phyloP scores from a whole-genome alignment of 2,888 invertebrate species.

The Idaea biselata region DNA sequence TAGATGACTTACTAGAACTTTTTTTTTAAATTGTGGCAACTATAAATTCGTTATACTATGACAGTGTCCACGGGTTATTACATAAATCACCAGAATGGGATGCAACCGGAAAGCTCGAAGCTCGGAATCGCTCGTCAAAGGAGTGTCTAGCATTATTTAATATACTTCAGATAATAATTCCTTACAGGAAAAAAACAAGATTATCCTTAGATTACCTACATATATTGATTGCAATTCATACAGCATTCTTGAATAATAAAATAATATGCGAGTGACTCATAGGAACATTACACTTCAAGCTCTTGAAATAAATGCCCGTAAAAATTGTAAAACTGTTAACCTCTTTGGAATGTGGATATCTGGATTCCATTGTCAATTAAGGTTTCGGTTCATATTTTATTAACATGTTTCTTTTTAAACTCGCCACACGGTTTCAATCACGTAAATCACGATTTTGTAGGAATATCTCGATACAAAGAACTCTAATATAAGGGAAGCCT shows the following conservation, averaged over 20 bases:
- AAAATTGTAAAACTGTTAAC: not conserved
- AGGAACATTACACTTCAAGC: not conserved
- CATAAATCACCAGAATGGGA: too few species aligned
- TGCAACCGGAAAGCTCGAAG: too few species aligned
- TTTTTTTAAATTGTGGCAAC: too few species aligned
- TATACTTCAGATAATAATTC: not conserved
- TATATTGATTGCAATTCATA: not conserved
- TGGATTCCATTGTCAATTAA: not conserved
- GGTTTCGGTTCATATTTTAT: not conserved
- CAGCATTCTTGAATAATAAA: not conserved
- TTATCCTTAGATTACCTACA: not conserved
- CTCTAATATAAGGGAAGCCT: too few species aligned
- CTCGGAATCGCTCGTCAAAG: too few species aligned
- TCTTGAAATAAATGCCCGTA: not conserved
- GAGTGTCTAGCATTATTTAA: too few species aligned
- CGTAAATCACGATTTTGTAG: too few species aligned
- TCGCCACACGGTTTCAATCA: not conserved
- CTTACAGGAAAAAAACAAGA: not conserved
- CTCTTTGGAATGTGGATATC: not conserved
- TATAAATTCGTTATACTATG: too few species aligned
- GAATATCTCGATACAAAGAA: too few species aligned
- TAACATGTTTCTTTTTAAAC: not conserved
- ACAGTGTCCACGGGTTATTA: too few species aligned
- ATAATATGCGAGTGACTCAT: not conserved
- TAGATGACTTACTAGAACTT: too few species aligned